phyloP scores from a whole-genome alignment of 2,113 vertebrate genomes.

The Otis tarda region DNA sequence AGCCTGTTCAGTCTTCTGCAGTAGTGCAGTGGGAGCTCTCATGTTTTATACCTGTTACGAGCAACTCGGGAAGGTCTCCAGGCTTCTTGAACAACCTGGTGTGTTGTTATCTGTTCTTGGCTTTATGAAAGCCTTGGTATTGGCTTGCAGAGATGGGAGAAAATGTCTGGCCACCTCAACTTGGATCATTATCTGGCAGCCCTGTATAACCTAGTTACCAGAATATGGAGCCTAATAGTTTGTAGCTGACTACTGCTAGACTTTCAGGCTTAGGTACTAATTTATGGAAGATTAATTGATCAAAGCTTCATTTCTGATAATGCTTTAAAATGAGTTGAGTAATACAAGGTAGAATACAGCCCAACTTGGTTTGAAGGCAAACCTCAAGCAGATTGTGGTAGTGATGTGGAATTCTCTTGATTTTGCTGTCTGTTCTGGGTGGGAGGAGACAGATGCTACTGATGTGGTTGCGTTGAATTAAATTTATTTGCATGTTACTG shows the following conservation, averaged over 20 bases:
- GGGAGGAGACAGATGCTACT: background rate
- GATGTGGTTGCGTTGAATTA: background rate
- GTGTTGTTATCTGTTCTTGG: background rate
- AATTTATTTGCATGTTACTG: constrained; percentile 14
- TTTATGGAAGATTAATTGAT: constrained; percentile 50
- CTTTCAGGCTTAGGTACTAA: constrained; percentile 14
- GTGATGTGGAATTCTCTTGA: constrained; percentile 38
- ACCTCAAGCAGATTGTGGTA: constrained; percentile 36
- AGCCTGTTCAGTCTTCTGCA: background rate
- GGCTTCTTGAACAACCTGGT: background rate
- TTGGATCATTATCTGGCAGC: constrained; percentile 12
- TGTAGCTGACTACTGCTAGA: constrained; percentile 8
- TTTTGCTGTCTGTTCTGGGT: constrained; percentile 29
- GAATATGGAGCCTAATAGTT: background rate
- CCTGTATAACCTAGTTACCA: constrained; percentile 14
- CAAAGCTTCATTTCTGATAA: constrained; percentile 37
- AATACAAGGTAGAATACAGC: background rate
- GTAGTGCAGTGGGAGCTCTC: background rate
- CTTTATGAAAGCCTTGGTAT: background rate
- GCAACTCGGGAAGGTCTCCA: background rate
- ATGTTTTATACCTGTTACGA: background rate
- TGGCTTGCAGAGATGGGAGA: background rate
- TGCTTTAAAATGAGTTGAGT: constrained; percentile 28
- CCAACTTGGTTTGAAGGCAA: constrained; percentile 38
- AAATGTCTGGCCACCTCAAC: background rate